Base-by-base conservation (phyloP, 1,140 invertebrate species). In the Sarcophaga peregrina region DNA sequence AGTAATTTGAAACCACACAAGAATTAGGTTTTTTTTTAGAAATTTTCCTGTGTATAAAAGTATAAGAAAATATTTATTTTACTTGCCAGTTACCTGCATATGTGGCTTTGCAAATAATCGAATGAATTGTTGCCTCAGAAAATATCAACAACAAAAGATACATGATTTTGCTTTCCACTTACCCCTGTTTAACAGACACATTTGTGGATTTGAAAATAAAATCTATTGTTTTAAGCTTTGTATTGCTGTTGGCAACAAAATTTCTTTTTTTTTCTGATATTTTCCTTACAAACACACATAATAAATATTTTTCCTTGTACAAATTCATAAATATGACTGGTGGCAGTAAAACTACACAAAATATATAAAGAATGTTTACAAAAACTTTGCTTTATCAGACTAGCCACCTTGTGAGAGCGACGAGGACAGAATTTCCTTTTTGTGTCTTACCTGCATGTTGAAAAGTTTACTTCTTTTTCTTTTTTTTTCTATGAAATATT, bases 271-370 rank as follows among this genome's bases (percentile, higher is more conserved):
- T 68, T 37, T n/a, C n/a, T n/a, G n/a, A n/a, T n/a, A n/a, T n/a
- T n/a, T n/a, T n/a, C n/a, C 25, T 37, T 37, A 37, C 25, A 37
- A 2, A 37, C 25, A 68, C 62, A 68, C 20, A 68, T 6, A 68
- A 68, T 68, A 68, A 68, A 68, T 68, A 25, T 68, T 68, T 68
- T 68, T 68, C 11, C n/a, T 58, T n/a, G 54, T 58, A 20, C 25
- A 37, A 8, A 68, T 68, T 68, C 17, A 68, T 68, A 68, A 68
- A 25, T 68, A 20, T 68, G 62, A 68, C 62, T 68, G 6, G 8
- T 20, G n/a, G 7, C n/a, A 62, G 15, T 6, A 17, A n/a, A 25
- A 25, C 62, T 17, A 68, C n/a, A 25, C 5, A 20, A 62, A 37
- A 1, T n/a, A 62, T 17, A 68, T 2, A 8, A 58, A 13, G 11